Evolutionary conservation across 1,140 invertebrate species (phyloP), one percentile per base, ranked within the genome.

Genomic region (Drosophila kikkawai): DNA sequence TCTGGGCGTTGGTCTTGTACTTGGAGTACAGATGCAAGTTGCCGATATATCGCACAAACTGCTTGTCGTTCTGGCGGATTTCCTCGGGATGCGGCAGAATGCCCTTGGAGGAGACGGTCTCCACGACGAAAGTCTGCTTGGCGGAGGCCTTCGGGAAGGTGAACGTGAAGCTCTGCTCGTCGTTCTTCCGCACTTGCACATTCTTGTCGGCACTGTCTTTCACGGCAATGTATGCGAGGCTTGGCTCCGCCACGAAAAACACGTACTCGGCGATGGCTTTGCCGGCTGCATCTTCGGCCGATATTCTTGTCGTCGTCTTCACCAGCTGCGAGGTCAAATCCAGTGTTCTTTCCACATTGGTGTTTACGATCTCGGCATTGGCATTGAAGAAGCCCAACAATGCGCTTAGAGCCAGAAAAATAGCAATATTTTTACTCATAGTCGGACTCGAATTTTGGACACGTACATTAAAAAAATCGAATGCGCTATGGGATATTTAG

Each of bases 41-140:
- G 36, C 97, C 98, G 60, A 93, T 95, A 86, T 97, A 99, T 75
- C 96, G 95, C 1, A 99, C 97, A 58, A 99, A 93, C 92, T 99
- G 99, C 80, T 98, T 98, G 85, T 99, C 98, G 74, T 97, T 96
- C 92, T 99, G 99, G 0, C 95, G 95, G 64, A 99, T 99, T 82
- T 96, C 94, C 17, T 95, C 95, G 1, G 99, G 99, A 93, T 98
- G 97, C 2, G 98, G 97, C 12, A 93, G 79, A 7, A 99, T 93
- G 32, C 95, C 94, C 88, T 98, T 96, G 0, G 96, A 96, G 29
- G 96, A 96, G 1, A 98, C 94, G 11, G 95, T 94, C 90, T 99
- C 97, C 0, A 98, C 94, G 51, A 95, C 95, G 37, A 97, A 85
- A 6, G 94, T 93, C 11, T 94, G 93, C 12, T 95, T 94, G 4